Conservation (phyloP, 2,797 vertebrate genomes). For the Premnoplex brunnescens region DNA sequence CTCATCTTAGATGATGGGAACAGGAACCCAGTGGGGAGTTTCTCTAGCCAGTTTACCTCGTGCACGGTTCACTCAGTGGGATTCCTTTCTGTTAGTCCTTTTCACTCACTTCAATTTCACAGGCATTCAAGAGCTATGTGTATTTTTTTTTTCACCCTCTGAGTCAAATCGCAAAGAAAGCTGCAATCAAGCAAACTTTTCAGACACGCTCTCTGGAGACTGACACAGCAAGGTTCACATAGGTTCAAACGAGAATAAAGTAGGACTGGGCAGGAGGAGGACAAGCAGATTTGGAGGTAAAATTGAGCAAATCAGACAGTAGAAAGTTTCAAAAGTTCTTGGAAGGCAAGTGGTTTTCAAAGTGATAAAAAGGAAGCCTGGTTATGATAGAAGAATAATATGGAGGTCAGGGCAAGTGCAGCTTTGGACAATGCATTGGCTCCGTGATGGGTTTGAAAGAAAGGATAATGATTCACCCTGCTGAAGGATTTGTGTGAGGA, state of each 20-base stretch:
- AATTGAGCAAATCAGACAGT: neutral
- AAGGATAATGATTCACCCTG: conserved; percentile 48
- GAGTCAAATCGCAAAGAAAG: conserved; percentile 35
- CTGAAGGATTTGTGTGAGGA: conserved; percentile 18
- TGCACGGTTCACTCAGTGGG: neutral
- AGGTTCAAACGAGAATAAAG: conserved; percentile 37
- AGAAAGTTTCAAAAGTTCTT: conserved; percentile 45
- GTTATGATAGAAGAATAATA: neutral
- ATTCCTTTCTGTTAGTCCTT: conserved; percentile 53
- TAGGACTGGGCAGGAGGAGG: conserved; percentile 43
- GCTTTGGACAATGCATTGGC: conserved; percentile 42
- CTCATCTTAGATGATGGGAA: neutral
- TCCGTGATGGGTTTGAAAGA: conserved; percentile 19
- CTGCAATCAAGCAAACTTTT: conserved; percentile 57
- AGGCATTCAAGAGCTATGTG: conserved; percentile 20
- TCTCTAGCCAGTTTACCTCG: neutral
- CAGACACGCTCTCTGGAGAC: neutral
- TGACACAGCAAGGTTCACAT: conserved; percentile 8
- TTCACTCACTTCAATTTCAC: conserved; percentile 57
- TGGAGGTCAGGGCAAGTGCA: conserved; percentile 23
- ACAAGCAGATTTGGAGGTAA: conserved; percentile 33
- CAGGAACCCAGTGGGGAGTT: conserved; percentile 33
- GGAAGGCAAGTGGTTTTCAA: conserved; percentile 43
- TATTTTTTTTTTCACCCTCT: neutral
- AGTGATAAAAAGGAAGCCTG: neutral